Base-by-base conservation (phyloP, 2,797 vertebrate species). In the Carcharodon carcharias region DNA sequence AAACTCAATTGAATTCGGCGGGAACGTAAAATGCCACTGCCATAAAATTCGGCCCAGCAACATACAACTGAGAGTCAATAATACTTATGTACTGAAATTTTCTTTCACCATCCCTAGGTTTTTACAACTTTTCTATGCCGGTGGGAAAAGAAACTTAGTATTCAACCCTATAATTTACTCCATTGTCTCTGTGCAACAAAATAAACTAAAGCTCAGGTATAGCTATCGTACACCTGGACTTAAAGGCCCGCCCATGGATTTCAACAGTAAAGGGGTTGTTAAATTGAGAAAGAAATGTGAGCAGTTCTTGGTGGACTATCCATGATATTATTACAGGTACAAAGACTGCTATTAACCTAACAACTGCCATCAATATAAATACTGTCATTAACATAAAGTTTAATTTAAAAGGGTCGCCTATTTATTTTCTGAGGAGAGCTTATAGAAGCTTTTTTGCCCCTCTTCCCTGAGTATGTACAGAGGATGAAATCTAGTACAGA, bases 371-470 rank as follows among this genome's bases (percentile, higher is more conserved):
- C 50, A 28, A 71, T 40, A 31, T 95, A 95, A 95, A 56, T 31
- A 73, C 94, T 56, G 67, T 73, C 50, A 71, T 95, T 95, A 95
- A 31, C 31, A 4, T 54, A 71, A 95, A 50, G 94, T 73, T 95
- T 71, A 71, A 95, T 56, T 95, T 73, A 35, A 95, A 95, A 95
- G 11, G 23, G 67, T n/a, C 4, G 56, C 45, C 67, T 56, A 56
- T 95, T 71, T 95, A 71, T 95, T 73, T 71, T 35, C 94, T 14
- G 26, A 95, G 69, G 56, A 73, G 1, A 71, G 26, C 16, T 95
- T 95, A 71, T 35, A 93, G 63, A 93, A 93, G 35, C 61, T 56
- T 93, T 67, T 65, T 45, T 7, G 6, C 91, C 16, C 23, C 69
- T 77, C 67, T 26, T 58, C 26, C 14, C 67, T 35, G 50, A 54